A percentile compares a stretch with the other conserved stretches of the same genome.
phyloP scores from a whole-genome alignment of 2,113 vertebrate genomes.

The Pycnonotus jocosus region DNA sequence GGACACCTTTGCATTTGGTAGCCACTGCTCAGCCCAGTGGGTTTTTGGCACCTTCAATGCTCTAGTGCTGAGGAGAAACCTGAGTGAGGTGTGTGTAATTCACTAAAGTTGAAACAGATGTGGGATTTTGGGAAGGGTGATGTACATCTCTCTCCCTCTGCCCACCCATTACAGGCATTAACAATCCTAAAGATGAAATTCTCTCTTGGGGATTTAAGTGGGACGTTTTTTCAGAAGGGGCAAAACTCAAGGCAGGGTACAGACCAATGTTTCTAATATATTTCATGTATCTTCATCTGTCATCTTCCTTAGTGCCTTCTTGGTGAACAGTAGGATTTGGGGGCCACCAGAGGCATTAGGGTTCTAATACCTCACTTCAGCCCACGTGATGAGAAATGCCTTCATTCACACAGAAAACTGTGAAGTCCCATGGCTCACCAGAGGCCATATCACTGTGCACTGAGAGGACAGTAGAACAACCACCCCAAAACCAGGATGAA shows the following conservation, averaged over 20 bases:
- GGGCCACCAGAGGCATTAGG: neutral
- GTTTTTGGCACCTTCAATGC: neutral
- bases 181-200: neutral
- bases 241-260: fast-evolving
- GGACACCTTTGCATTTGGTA: neutral
- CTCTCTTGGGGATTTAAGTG: neutral
- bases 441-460: neutral
- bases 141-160: neutral
- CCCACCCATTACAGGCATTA: neutral
- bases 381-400: neutral
- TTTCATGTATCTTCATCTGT: neutral
- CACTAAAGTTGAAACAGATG: neutral
- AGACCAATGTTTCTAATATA: neutral
- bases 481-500: neutral
- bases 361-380: too few relatives aligned
- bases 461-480: neutral
- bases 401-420: neutral
- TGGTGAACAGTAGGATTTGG: neutral
- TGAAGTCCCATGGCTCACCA: neutral
- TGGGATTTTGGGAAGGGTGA: neutral
- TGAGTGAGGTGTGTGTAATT: neutral
- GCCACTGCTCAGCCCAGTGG: fast-evolving
- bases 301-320: neutral
- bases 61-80: neutral
- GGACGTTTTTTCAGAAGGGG: neutral